These are phyloP conservation scores for Hymenochirus boettgeri DNA, from an alignment of 2,113 vertebrate genomes.

Conservation along the genomic window DNA sequence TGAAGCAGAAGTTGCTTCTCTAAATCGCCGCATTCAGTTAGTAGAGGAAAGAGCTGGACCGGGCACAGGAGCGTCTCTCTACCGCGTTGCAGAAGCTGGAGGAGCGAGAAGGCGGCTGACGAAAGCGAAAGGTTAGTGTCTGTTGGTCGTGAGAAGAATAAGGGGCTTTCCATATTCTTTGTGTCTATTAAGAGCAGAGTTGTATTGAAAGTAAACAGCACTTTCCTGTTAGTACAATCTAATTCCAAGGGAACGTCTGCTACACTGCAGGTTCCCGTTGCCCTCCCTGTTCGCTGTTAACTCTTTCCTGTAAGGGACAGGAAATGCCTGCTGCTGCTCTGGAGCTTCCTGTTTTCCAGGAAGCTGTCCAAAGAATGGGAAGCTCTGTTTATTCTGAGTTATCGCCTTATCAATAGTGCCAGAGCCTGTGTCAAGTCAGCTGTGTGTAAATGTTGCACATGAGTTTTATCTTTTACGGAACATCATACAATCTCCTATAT, in stretches of 20 bases:
- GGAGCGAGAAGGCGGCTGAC: conserved; percentile 84
- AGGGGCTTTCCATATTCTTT: not conserved
- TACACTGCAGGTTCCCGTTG: not conserved
- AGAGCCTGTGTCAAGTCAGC: not conserved
- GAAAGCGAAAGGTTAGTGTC: conserved; percentile 82
- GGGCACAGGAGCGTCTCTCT: conserved; percentile 77
- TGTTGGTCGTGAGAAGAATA: not conserved
- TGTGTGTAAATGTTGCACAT: not conserved
- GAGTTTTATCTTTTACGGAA: not conserved
- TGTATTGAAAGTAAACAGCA: not conserved
- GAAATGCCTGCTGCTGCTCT: not conserved
- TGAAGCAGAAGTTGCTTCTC: conserved; percentile 77
- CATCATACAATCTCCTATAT: too few relatives aligned
- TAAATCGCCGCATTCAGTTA: conserved; percentile 83
- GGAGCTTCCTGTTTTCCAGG: conserved; percentile 25
- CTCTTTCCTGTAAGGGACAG: not conserved
- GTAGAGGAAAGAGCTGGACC: conserved; percentile 87
- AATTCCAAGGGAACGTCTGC: not conserved
- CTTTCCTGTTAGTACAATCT: not conserved
- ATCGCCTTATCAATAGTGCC: not conserved
- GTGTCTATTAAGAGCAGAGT: too few relatives aligned
- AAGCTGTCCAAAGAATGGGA: not conserved
- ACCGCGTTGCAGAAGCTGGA: conserved; percentile 81
- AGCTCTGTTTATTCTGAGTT: not conserved
- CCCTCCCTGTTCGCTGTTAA: not conserved